These are phyloP conservation scores for Ichneumoninae sp. DNA, from an alignment of 2,888 invertebrate species.

Conservation along the genomic window DNA sequence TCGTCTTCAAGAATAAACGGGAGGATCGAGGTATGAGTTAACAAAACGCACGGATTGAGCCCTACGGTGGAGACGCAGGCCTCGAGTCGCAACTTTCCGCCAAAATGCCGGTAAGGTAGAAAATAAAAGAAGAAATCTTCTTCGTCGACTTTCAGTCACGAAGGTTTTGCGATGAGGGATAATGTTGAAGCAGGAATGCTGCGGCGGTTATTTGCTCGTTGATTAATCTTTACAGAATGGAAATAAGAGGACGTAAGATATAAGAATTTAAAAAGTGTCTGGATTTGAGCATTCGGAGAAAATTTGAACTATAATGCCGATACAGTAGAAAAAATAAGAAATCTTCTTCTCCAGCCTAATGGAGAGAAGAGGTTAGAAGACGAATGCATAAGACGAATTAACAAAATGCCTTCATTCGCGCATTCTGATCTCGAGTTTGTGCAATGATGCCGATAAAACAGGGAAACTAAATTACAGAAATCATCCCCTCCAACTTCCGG, in stretches of 20 bases:
- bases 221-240: not conserved
- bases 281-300: not conserved
- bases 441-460: not conserved
- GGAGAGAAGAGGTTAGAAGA: not conserved
- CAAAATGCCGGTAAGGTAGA: constrained; percentile 21
- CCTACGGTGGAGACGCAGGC: not conserved
- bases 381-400: not conserved
- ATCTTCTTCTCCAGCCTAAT: not conserved
- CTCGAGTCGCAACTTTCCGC: constrained; percentile 20
- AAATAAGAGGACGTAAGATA: not conserved
- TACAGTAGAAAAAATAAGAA: not conserved
- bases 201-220: not conserved
- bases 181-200: not conserved
- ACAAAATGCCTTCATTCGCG: not conserved
- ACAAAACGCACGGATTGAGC: not conserved
- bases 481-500: not conserved
- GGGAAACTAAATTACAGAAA: not conserved
- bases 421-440: not conserved
- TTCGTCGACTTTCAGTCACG: not conserved
- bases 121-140: not conserved
- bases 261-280: not conserved
- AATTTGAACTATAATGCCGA: not conserved
- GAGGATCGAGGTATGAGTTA: not conserved
- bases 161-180: not conserved
- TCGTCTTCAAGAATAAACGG: not conserved